Conservation (phyloP, 2,113 vertebrate species). For the Numida meleagris region DNA sequence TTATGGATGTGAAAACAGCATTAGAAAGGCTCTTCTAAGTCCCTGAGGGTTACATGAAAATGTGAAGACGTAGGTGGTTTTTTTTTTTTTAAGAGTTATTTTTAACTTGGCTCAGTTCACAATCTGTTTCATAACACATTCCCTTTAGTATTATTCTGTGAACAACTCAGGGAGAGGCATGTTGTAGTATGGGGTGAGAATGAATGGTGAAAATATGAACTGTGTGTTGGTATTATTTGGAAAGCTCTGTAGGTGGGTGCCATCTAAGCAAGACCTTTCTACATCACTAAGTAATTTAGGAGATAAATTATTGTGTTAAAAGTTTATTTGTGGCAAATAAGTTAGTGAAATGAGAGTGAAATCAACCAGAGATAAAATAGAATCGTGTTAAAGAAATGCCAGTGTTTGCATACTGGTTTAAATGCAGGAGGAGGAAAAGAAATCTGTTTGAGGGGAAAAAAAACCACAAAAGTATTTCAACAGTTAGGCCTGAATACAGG, state of each 20-base stretch:
- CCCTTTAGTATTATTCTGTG: not conserved
- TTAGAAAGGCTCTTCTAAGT: slow-evolving; percentile 5
- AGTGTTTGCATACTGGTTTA: not conserved
- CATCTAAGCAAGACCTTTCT: not conserved
- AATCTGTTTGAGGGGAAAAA: not conserved
- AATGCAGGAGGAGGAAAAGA: not conserved
- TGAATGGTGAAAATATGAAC: not conserved
- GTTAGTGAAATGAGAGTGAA: not conserved
- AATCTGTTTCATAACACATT: not conserved
- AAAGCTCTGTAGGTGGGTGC: not conserved
- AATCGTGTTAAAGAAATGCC: not conserved
- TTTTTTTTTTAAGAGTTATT: not conserved
- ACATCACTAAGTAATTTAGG: not conserved
- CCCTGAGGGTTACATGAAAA: not conserved
- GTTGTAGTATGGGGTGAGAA: not conserved
- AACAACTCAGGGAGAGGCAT: not conserved
- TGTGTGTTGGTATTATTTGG: not conserved
- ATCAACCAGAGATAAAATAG: not conserved
- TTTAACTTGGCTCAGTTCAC: not conserved
- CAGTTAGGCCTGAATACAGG: not conserved
- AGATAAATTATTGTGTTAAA: not conserved
- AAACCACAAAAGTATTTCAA: not conserved
- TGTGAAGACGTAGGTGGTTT: not conserved
- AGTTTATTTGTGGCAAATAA: not conserved
- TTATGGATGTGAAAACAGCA: not conserved